These are phyloP conservation scores for Lophura nycthemera DNA, from an alignment of 2,113 vertebrate species.

Conservation along the genomic window DNA sequence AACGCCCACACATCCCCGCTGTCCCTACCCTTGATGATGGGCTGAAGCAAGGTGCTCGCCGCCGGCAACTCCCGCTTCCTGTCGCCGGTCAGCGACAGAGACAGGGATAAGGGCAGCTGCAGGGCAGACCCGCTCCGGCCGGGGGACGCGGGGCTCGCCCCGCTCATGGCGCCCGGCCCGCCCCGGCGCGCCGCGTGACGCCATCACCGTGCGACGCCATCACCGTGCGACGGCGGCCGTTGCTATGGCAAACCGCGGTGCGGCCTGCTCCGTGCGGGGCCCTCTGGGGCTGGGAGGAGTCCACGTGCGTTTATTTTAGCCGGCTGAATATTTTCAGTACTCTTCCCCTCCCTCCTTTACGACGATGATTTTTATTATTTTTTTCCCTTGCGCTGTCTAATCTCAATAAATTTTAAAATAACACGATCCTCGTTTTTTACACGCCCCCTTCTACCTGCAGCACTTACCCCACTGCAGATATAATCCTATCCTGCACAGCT, in stretches of 20 bases:
- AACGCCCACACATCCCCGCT: background rate
- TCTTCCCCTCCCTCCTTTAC: background rate
- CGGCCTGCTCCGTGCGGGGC: background rate
- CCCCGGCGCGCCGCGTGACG: background rate
- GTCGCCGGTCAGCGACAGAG: background rate
- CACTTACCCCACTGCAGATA: too few relatives aligned
- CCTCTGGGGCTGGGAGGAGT: background rate
- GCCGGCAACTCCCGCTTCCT: slow-evolving; percentile 56
- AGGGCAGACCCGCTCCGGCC: background rate
- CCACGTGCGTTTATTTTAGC: background rate
- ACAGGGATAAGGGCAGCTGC: background rate
- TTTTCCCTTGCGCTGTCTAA: background rate
- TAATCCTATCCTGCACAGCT: background rate
- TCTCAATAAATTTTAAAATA: background rate
- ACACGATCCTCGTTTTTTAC: background rate
- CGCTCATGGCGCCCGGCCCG: background rate
- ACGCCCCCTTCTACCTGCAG: background rate
- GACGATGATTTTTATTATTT: background rate
- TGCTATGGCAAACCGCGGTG: background rate
- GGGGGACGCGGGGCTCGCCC: background rate
- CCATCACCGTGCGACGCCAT: background rate
- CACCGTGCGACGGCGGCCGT: background rate
- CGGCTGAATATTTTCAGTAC: background rate
- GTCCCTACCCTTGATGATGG: slow-evolving; percentile 69
- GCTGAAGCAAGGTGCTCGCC: slow-evolving; percentile 59